Conservation (phyloP, 2,888 invertebrate genomes). For the Axea sp. region DNA sequence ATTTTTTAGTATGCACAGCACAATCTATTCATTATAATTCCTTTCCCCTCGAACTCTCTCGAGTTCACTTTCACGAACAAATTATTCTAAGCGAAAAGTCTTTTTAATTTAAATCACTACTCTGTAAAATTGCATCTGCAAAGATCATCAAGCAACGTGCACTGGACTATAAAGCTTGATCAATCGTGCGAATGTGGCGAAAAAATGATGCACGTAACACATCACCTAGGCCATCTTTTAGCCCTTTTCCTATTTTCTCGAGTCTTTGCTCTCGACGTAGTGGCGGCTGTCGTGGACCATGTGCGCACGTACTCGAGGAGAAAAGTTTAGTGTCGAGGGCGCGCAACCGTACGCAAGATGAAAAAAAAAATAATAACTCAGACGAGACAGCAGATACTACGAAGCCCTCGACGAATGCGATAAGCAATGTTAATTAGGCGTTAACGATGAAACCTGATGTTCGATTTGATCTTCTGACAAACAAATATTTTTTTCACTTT, state of each 20-base stretch:
- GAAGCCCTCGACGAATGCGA: conserved; percentile 38
- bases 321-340: conserved; percentile 40
- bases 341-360: conserved; percentile 1
- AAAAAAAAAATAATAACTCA: conserved; percentile 23
- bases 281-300: conserved; percentile 11
- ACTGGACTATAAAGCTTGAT: conserved; percentile 15
- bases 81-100: conserved; percentile 5
- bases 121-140: conserved; percentile 7
- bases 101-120: conserved; percentile 2
- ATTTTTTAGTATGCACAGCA: no score
- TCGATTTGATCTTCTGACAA: no score
- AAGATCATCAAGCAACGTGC: conserved; percentile 22
- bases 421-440: conserved; percentile 57
- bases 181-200: neutral
- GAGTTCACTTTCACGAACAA: conserved; percentile 4
- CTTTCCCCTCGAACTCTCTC: neutral
- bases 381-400: conserved; percentile 13
- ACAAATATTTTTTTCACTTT: no score
- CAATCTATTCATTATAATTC: no score
- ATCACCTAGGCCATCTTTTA: conserved; percentile 8
- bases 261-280: conserved; percentile 1
- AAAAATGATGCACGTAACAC: conserved; percentile 14
- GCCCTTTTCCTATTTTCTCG: conserved; percentile 1
- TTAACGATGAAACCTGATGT: conserved; percentile 15
- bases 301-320: conserved; percentile 15